A percentile compares a stretch with the other conserved stretches of the same genome.
Conservation (phyloP, 2,888 invertebrate genomes). For the Gonocerus acuteangulatus region DNA sequence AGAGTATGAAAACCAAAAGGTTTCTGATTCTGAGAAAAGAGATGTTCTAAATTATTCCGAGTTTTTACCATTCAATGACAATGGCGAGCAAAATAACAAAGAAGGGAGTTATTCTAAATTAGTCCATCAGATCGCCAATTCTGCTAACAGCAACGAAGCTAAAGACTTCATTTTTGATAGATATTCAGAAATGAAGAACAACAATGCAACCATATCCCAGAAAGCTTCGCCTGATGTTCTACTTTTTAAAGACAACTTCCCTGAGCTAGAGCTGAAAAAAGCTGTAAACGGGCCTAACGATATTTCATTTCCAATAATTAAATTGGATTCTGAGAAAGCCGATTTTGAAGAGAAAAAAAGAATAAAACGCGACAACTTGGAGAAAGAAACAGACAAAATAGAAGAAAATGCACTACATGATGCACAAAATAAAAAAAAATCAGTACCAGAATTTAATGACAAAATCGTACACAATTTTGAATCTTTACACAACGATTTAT, state of each 20-base stretch:
- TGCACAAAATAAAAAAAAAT: too few species aligned
- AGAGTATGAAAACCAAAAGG: background rate
- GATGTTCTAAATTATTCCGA: background rate
- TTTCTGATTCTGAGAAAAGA: background rate
- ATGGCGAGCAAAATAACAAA: background rate
- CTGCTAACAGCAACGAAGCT: background rate
- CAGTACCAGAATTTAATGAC: too few species aligned
- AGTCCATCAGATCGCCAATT: conserved; percentile 1
- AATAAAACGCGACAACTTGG: background rate
- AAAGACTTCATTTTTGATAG: background rate
- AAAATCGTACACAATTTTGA: background rate
- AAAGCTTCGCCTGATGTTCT: background rate
- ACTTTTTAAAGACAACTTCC: background rate
- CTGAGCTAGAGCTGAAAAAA: conserved; percentile 6
- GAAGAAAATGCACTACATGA: too few species aligned
- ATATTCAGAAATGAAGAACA: background rate
- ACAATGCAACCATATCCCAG: background rate
- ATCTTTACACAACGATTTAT: background rate
- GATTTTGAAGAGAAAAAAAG: background rate
- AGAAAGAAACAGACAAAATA: too few species aligned
- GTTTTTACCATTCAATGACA: background rate
- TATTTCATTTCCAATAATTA: background rate
- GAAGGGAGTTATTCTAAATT: conserved; percentile 3
- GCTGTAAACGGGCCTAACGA: background rate
- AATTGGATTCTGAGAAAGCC: background rate